phyloP scores from a whole-genome alignment of 2,888 invertebrate species.

The Drosophila limbata region DNA sequence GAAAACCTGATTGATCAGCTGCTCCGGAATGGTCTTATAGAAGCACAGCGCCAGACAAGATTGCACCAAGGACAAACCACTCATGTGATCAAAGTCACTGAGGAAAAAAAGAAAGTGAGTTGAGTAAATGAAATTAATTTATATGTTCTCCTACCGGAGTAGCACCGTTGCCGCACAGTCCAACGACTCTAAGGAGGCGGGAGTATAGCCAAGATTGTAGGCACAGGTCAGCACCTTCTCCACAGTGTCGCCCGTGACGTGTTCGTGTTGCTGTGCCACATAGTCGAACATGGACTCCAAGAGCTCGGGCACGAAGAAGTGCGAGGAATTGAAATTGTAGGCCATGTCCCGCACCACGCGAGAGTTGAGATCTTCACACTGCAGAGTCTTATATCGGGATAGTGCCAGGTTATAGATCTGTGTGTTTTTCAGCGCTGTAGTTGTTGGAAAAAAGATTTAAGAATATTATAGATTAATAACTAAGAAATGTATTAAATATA shows the following conservation, averaged over 20 bases:
- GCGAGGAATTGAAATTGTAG: slow-evolving; percentile 84
- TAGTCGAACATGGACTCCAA: slow-evolving; percentile 86
- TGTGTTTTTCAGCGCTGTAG: slow-evolving; percentile 82
- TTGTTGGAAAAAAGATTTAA: neutral
- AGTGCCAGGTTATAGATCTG: slow-evolving; percentile 83
- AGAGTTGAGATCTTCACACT: slow-evolving; percentile 84
- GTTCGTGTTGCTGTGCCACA: slow-evolving; percentile 84
- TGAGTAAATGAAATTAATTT: neutral
- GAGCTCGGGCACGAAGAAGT: slow-evolving; percentile 85
- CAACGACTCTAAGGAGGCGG: slow-evolving; percentile 84
- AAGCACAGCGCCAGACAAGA: slow-evolving; percentile 86
- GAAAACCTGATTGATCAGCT: slow-evolving; percentile 87
- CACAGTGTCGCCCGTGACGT: slow-evolving; percentile 86
- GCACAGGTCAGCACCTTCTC: slow-evolving; percentile 86
- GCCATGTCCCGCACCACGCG: slow-evolving; percentile 85
- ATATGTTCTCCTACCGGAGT: slow-evolving; percentile 80
- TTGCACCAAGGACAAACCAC: slow-evolving; percentile 86
- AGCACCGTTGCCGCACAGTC: slow-evolving; percentile 84
- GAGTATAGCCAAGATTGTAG: slow-evolving; percentile 86
- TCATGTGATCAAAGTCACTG: slow-evolving; percentile 87
- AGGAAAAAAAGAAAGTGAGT: slow-evolving; percentile 41
- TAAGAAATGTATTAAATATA: too few relatives aligned
- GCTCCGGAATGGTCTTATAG: slow-evolving; percentile 86
- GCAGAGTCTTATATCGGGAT: slow-evolving; percentile 80
- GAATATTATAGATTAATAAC: neutral